A percentile compares a stretch with the other conserved stretches of the same genome.
These are phyloP conservation scores for Arge pagana DNA, from an alignment of 2,888 invertebrate genomes.

Conservation along the genomic window DNA sequence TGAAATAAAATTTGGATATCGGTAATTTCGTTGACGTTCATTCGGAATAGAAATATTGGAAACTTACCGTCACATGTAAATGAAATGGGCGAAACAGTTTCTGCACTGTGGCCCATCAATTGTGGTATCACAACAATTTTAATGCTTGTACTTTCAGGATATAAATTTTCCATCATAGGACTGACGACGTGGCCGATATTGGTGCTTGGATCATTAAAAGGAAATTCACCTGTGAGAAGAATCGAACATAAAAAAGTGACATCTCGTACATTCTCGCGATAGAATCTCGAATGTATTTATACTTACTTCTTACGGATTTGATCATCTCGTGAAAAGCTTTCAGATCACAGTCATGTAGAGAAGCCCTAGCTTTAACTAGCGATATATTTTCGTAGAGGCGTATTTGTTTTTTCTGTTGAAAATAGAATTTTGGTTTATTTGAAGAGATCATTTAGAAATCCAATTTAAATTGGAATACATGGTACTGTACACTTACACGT, in stretches of 20 bases:
- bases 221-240: slow-evolving; percentile 68
- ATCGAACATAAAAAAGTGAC: slow-evolving; percentile 12
- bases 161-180: slow-evolving; percentile 80
- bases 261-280: neutral
- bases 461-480: slow-evolving; percentile 14
- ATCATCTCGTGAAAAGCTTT: slow-evolving; percentile 84
- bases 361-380: slow-evolving; percentile 66
- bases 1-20: slow-evolving; percentile 57
- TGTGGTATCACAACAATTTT: slow-evolving; percentile 82
- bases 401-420: slow-evolving; percentile 62
- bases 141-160: slow-evolving; percentile 81
- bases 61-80: slow-evolving; percentile 92
- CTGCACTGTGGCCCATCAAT: slow-evolving; percentile 61
- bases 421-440: slow-evolving; percentile 33
- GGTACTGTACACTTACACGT: slow-evolving; percentile 42
- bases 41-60: slow-evolving; percentile 8
- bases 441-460: slow-evolving; percentile 5
- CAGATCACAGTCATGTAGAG: slow-evolving; percentile 76
- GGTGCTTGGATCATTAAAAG: slow-evolving; percentile 73
- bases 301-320: slow-evolving; percentile 75
- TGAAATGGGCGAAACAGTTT: slow-evolving; percentile 70
- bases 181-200: slow-evolving; percentile 91
- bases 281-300: slow-evolving; percentile 15
- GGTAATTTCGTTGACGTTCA: neutral
- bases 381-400: slow-evolving; percentile 74